Conservation (phyloP, 2,113 vertebrate genomes). For the Triplophysa siluroides region DNA sequence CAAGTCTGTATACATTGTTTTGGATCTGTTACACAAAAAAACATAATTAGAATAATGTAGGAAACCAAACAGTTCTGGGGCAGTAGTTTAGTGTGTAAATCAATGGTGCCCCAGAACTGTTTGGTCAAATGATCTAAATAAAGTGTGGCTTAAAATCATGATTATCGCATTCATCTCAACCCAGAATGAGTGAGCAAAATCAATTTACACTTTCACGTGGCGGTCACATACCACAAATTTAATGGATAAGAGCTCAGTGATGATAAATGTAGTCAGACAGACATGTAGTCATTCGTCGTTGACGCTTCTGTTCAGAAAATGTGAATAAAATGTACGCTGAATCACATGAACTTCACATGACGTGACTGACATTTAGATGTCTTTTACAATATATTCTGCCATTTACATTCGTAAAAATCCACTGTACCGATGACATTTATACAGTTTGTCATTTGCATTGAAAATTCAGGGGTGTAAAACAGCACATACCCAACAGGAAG, state of each 20-base stretch:
- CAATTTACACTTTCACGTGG: not conserved
- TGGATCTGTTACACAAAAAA: too few species aligned
- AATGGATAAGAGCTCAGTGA: not conserved
- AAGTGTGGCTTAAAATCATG: not conserved
- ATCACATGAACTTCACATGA: constrained; percentile 9
- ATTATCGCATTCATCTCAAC: not conserved
- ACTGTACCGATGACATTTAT: not conserved
- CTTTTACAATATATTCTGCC: not conserved
- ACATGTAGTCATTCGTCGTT: not conserved
- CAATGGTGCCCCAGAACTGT: too few species aligned
- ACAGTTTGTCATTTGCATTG: not conserved
- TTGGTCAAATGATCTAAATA: too few species aligned
- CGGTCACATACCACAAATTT: not conserved
- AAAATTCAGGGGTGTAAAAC: too few species aligned
- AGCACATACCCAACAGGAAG: too few species aligned
- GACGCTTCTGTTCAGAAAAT: not conserved
- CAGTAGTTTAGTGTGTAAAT: too few species aligned
- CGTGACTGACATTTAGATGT: constrained; percentile 20
- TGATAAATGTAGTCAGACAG: not conserved
- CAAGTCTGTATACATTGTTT: too few species aligned
- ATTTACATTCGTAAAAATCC: not conserved
- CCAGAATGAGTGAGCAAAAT: not conserved
- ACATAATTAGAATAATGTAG: too few species aligned
- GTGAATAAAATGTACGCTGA: not conserved
- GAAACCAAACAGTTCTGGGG: too few species aligned